Percentiles rank a stretch among this genome's conserved stretches.
Conservation (phyloP, 1,140 invertebrate species). For the Drosophila murphyi region DNA sequence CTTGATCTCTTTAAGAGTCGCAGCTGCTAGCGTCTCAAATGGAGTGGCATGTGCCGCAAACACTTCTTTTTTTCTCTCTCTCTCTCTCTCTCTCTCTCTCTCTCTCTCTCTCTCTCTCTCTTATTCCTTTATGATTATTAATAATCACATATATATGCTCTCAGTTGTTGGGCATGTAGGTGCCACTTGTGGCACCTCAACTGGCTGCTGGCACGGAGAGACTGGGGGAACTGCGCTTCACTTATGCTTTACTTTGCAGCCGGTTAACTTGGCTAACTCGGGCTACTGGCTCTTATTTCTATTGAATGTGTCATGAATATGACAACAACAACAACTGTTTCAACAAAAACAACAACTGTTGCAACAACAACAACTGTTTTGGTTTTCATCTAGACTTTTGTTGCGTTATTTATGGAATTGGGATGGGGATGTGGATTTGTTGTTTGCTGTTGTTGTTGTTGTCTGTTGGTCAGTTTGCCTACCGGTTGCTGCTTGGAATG, state of each 20-base stretch:
- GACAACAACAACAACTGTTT: constrained; percentile 41
- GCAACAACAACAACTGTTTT: constrained; percentile 59
- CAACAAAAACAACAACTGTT: constrained; percentile 9
- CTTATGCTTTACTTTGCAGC: constrained; percentile 32
- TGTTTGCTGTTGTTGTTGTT: background rate
- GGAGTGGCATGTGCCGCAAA: constrained; percentile 80
- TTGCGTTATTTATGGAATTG: constrained; percentile 62
- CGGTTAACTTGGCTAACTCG: constrained; percentile 43
- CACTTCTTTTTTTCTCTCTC: constrained; percentile 30
- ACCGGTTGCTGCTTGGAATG: constrained; percentile 68
- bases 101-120: constrained; percentile 21
- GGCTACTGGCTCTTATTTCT: constrained; percentile 75
- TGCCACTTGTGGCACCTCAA: constrained; percentile 77
- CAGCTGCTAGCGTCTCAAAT: constrained; percentile 52
- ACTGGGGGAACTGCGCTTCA: constrained; percentile 29
- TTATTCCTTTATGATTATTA: constrained; percentile 69
- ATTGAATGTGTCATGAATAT: constrained; percentile 76
- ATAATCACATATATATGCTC: constrained; percentile 55
- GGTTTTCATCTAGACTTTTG: constrained; percentile 76
- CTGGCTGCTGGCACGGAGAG: too few relatives aligned
- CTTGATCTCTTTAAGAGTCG: constrained; percentile 12
- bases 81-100: constrained; percentile 10
- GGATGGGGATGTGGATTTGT: constrained; percentile 25
- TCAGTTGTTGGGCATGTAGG: constrained; percentile 31
- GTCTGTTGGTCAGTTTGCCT: constrained; percentile 4